Evolutionary conservation across 2,888 invertebrate species (phyloP), one percentile per base, ranked within the genome.

Genomic region (Eilema depressum): DNA sequence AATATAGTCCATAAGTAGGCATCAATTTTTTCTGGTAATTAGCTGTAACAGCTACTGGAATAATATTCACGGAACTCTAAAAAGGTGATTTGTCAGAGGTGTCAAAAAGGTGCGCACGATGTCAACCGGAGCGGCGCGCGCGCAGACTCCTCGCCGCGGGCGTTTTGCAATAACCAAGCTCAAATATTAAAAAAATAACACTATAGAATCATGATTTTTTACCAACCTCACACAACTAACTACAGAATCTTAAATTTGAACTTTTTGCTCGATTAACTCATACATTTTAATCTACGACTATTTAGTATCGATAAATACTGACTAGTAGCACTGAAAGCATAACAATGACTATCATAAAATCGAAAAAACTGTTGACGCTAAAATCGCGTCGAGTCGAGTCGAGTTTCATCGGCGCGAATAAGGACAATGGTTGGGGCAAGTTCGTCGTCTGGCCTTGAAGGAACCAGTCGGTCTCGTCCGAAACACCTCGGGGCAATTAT

Each of bases 401-500:
- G 82, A 84, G 81, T 82, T 80, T 79, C 83, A 78, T 81, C 79
- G 80, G 81, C 81, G 85, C 86, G 88, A 89, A 89, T 89, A 91
- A 84, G 89, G 87, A 87, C 88, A 87, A 86, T 88, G 86, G 88
- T 86, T 79, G 85, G 87, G 84, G 89, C 89, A 92, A 93, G 94
- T 94, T 94, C 93, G 95, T 90, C 93, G 95, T 87, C 93, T 95
- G 95, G 95, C 95, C 95, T 95, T 95, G 95, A 87, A 80, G 86
- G 88, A 95, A 95, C 95, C 95, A 93, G 95, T 94, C 91, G 84
- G 89, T 91, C 91, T 88, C 92, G 92, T 90, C 94, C 95, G 91
- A 94, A 95, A 94, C 95, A 93, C 93, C 92, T 93, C 92, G 89
- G 90, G 91, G 93, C 94, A 93, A 95, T 95, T 95, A 95, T 95